Evolutionary conservation across 2,113 vertebrate genomes (phyloP), one percentile per base, ranked within the genome.

Genomic region (Datnioides undecimradiatus): DNA sequence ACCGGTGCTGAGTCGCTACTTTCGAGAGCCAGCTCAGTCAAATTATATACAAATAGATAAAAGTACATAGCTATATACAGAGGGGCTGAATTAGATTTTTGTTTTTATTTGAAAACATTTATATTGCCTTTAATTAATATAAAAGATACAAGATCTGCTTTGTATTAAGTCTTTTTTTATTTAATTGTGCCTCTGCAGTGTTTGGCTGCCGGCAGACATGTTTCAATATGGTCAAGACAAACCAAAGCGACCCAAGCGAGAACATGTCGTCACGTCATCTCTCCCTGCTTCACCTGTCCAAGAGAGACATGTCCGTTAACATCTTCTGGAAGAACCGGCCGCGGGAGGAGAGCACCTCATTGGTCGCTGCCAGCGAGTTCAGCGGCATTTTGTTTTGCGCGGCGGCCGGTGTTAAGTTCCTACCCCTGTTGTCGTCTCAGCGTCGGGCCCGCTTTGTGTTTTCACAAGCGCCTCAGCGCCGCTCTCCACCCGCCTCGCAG

Each of bases 391-490:
- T 52, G 55, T 80, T 38, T 38, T 52, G 57, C 31, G 29, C 14
- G 74, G 74, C 49, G 57, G 23, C 75, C 1, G 79, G 36, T 69
- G 73, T 76, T 74, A 29, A 49, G 55, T 85, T 86, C 78, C 72
- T n/a, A 4, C 69, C 63, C 23, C 49, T 1, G 67, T 45, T 45
- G 68, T 77, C 63, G 36, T 72, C 43, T 49, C 72, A 17, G 43
- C 83, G 25, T n/a, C 41, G 78, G 80, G 40, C 72, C 19, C 23
- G 74, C 76, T 84, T 85, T 87, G 71, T 77, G 74, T 88, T 83
- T 76, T 65, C 60, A 27, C 80, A 64, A 67, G 68, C 68, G 19
- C 67, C 79, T 41, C 82, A 21, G 70, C 8, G 43, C 82, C 51
- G 78, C 88, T 64, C n/a, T 71, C 63, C 49, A 31, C 73, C 80